Conservation (phyloP, 2,888 invertebrate species). For the Zaprionus bogoriensis region DNA sequence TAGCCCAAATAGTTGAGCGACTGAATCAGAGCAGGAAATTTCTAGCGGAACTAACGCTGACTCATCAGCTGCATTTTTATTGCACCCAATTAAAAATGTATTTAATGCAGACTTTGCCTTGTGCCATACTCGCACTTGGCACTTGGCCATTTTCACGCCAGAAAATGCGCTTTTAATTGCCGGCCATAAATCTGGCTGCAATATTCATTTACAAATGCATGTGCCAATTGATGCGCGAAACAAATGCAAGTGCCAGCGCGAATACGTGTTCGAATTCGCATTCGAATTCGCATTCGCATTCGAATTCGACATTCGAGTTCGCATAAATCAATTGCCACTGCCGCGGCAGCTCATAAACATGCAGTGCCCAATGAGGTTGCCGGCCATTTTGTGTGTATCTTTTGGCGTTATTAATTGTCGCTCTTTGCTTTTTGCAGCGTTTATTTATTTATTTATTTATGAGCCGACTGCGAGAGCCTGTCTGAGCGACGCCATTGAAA, state of each 20-base stretch:
- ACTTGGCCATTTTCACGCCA: constrained; percentile 29
- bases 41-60: background rate
- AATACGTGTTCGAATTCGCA: constrained; percentile 22
- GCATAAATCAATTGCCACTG: constrained; percentile 63
- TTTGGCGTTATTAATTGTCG: constrained; percentile 63
- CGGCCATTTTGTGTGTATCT: constrained; percentile 63
- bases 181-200: constrained; percentile 73
- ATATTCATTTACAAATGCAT: constrained; percentile 55
- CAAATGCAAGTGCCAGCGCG: constrained; percentile 37
- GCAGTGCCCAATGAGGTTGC: constrained; percentile 50
- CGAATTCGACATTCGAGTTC: constrained; percentile 24
- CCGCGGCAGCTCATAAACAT: constrained; percentile 59
- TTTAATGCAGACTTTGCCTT: constrained; percentile 43
- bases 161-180: constrained; percentile 77
- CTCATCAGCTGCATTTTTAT: constrained; percentile 40
- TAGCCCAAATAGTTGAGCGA: background rate
- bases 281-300: constrained; percentile 19
- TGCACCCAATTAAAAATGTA: constrained; percentile 71
- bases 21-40: constrained; percentile 24
- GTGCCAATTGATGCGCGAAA: constrained; percentile 41
- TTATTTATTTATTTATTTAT: constrained; percentile 48
- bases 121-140: constrained; percentile 24
- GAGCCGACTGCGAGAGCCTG: constrained; percentile 15
- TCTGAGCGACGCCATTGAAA: constrained; percentile 57
- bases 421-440: constrained; percentile 44